A percentile compares a stretch with the other conserved stretches of the same genome.
Conservation (phyloP, 1,140 invertebrate species). For the Planococcus citri region DNA sequence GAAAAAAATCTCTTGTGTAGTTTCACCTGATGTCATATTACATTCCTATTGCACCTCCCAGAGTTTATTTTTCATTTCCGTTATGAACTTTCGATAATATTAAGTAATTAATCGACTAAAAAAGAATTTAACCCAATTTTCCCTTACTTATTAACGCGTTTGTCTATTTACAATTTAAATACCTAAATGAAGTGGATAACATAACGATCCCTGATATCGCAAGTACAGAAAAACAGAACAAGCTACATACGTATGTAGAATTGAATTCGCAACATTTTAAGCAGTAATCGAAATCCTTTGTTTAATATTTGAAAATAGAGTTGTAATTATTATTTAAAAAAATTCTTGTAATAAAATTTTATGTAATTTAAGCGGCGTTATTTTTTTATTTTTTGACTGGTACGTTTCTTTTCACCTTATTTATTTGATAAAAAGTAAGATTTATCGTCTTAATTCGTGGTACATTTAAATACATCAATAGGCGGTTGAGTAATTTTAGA, state of each 20-base stretch:
- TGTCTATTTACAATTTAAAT: not conserved
- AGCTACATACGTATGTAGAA: too few relatives aligned
- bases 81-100: not conserved
- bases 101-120: not conserved
- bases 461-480: not conserved
- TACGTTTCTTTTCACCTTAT: too few relatives aligned
- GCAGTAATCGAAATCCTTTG: too few relatives aligned
- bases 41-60: too few relatives aligned
- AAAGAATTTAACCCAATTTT: constrained; percentile 3
- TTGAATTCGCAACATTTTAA: too few relatives aligned
- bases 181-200: constrained; percentile 1
- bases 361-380: not conserved
- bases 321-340: not conserved
- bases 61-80: too few relatives aligned
- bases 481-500: not conserved
- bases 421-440: not conserved
- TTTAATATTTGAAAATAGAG: not conserved
- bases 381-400: too few relatives aligned
- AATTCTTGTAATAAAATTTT: not conserved
- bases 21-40: too few relatives aligned
- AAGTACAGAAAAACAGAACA: not conserved
- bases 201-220: not conserved
- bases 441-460: not conserved
- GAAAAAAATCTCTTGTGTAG: too few relatives aligned
- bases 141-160: not conserved